Base-by-base conservation (phyloP, 2,797 vertebrate species). In the Emydoidea blandingii region DNA sequence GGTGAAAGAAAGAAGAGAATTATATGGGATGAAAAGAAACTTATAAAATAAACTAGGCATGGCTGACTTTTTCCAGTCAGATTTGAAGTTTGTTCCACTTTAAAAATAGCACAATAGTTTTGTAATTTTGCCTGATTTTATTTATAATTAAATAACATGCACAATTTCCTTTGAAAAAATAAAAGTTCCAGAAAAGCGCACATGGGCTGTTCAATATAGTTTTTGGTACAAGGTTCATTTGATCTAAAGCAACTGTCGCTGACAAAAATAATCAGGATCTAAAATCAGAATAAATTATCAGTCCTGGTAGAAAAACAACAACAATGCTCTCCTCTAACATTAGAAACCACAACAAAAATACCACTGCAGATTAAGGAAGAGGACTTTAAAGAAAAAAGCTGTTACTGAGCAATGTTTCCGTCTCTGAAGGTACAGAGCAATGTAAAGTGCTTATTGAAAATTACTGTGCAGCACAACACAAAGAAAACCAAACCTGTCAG, bases 271-370 rank as follows among this genome's bases (percentile, higher is more conserved):
- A 95, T 92, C 83, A 86, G 95, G 91, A 91, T 93, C 97, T 97
- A 98, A 97, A 97, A 95, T 96, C 97, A 94, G 86, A 95, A 83
- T 94, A 97, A 97, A 97, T 95, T 90, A 97, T 97, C 97, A 97
- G 96, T 90, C 85, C 19, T 53, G 79, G 89, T 95, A 86, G 89
- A 83, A 92, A 91, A 91, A 15, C 52, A 93, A 83, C 72, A 96
- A 85, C 76, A 93, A 78, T 93, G 90, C 82, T 91, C 53, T 93
- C 72, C 90, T 91, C 91, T 62, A 95, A 80, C 74, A 94, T 83
- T 88, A 89, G 86, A 86, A 93, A 85, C 54, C 44, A 86, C 76
- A 80, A 85, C 85, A 96, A 83, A 95, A 94, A 84, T 81, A 94
- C 12, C 82, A 52, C 87, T 89, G 85, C 88, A 94, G 88, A 93